These are phyloP conservation scores for Pyrrhia umbra DNA, from an alignment of 2,888 invertebrate species.

Conservation along the genomic window DNA sequence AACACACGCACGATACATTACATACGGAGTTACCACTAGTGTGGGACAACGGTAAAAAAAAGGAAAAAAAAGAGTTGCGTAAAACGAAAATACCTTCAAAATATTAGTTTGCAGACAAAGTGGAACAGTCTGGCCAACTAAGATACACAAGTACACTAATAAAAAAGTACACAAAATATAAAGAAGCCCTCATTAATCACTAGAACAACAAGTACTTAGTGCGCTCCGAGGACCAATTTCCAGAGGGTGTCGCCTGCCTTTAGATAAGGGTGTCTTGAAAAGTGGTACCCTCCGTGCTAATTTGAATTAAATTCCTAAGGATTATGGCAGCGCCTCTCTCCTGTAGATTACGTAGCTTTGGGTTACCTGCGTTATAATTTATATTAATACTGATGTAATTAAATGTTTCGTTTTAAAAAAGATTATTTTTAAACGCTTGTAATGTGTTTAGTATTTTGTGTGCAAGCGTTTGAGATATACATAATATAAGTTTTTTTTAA, in stretches of 20 bases:
- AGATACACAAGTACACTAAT: neutral
- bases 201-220: constrained; percentile 44
- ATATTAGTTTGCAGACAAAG: neutral
- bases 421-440: neutral
- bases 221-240: constrained; percentile 47
- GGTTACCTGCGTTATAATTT: constrained; percentile 12
- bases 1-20: too few species aligned
- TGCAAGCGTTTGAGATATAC: neutral
- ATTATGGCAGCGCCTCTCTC: constrained; percentile 64
- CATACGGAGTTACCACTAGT: too few species aligned
- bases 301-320: constrained; percentile 78
- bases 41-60: too few species aligned
- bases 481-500: too few species aligned
- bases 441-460: neutral
- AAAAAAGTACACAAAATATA: constrained; percentile 30
- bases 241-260: constrained; percentile 59
- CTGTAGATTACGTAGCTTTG: constrained; percentile 64
- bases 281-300: constrained; percentile 71
- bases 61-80: too few species aligned
- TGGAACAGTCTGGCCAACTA: neutral
- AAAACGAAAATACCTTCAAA: neutral
- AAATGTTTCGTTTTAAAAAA: constrained; percentile 10
- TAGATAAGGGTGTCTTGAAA: constrained; percentile 67
- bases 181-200: constrained; percentile 51
- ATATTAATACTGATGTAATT: constrained; percentile 14